phyloP scores from a whole-genome alignment of 2,888 invertebrate genomes.

The Uloborus plumipes region DNA sequence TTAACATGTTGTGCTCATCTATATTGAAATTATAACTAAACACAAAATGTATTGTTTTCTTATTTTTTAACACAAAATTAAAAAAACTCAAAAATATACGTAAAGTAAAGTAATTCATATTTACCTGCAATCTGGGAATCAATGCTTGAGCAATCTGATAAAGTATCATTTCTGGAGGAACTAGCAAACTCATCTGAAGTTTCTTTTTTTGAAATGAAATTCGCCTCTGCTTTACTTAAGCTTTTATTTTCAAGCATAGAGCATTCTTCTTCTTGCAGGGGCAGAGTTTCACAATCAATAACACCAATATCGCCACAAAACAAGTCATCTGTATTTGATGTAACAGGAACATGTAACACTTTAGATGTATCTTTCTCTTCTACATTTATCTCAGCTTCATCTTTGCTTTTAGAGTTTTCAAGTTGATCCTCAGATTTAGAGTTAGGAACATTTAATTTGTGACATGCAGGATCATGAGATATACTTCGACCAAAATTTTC shows the following conservation, averaged over 20 bases:
- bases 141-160: not conserved
- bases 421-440: not conserved
- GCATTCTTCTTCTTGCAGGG: conserved; percentile 52
- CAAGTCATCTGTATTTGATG: not conserved
- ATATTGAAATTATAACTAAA: too few species aligned
- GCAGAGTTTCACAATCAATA: conserved; percentile 19
- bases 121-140: not conserved
- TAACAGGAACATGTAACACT: not conserved
- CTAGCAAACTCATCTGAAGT: not conserved
- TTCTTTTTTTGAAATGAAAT: not conserved
- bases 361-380: not conserved
- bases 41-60: not conserved
- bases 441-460: conserved; percentile 26
- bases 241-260: conserved; percentile 52
- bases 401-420: not conserved
- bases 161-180: not conserved
- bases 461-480: conserved; percentile 66
- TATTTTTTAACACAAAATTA: not conserved
- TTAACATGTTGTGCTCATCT: too few species aligned
- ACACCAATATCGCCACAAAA: conserved; percentile 9
- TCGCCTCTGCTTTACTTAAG: conserved; percentile 17
- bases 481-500: conserved; percentile 65
- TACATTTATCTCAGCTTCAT: not conserved
- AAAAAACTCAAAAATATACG: not conserved
- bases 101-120: not conserved